Evolutionary conservation across 92 coral and sea anemone genomes (phyloP).

Genomic region (Siderastrea siderea): DNA sequence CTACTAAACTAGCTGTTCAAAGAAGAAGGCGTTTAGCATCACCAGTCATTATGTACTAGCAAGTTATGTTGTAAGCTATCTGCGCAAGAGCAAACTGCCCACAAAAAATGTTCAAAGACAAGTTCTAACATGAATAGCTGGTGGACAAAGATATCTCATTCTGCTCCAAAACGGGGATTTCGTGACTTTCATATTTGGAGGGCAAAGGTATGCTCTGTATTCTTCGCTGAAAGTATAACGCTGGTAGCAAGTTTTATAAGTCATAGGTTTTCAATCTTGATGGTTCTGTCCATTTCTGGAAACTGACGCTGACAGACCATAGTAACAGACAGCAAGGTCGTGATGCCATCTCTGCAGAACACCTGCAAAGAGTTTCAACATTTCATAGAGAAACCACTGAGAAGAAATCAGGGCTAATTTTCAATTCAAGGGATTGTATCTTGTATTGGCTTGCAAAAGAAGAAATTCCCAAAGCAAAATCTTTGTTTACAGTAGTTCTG

Average conservation of each 20-base stretch:
- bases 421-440: background rate
- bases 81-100: slow-evolving; percentile 14
- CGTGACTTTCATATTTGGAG: slow-evolving; percentile 51
- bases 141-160: background rate
- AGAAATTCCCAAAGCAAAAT: background rate
- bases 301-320: background rate
- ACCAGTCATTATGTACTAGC: background rate
- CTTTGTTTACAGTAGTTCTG: too few species aligned
- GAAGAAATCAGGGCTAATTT: slow-evolving; percentile 11
- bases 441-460: slow-evolving; percentile 3
- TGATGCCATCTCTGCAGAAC: slow-evolving; percentile 28
- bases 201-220: slow-evolving; percentile 52
- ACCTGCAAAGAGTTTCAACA: slow-evolving; percentile 21
- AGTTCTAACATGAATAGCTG: slow-evolving; percentile 32
- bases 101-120: slow-evolving; percentile 7
- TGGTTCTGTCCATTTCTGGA: background rate
- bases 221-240: slow-evolving; percentile 48
- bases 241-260: slow-evolving; percentile 35
- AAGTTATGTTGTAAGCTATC: slow-evolving; percentile 19
- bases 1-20: background rate
- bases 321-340: background rate
- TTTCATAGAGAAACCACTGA: slow-evolving; percentile 16
- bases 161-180: background rate
- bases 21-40: background rate
- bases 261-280: slow-evolving; percentile 36